phyloP scores from a whole-genome alignment of 2,888 invertebrate genomes.

The Chorisops tibialis region DNA sequence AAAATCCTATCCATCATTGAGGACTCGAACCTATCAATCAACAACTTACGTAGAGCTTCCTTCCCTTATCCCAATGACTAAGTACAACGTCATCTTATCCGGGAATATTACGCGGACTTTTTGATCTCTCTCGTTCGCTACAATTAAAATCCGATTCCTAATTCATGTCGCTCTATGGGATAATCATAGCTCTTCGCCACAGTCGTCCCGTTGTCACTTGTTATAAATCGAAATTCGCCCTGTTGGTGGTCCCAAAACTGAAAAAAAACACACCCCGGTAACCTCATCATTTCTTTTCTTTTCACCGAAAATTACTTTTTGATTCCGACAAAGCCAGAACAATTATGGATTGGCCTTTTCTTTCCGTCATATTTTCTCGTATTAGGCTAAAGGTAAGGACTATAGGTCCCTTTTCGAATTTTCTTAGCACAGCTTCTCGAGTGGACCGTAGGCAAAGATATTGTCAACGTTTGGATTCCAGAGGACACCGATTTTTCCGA shows the following conservation, averaged over 20 bases:
- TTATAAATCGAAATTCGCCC: conserved; percentile 31
- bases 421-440: too few relatives aligned
- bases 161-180: conserved; percentile 17
- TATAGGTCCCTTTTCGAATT: too few relatives aligned
- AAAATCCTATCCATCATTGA: too few relatives aligned
- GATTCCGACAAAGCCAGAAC: conserved; percentile 14
- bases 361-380: conserved; percentile 2
- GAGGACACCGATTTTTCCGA: too few relatives aligned
- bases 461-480: too few relatives aligned
- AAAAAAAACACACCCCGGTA: conserved; percentile 13
- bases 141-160: conserved; percentile 16
- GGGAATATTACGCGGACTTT: neutral
- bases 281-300: conserved; percentile 2
- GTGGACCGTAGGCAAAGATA: too few relatives aligned
- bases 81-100: conserved; percentile 15
- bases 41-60: too few relatives aligned
- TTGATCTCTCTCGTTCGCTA: neutral
- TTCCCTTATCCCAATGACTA: conserved; percentile 13
- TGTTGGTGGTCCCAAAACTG: conserved; percentile 28
- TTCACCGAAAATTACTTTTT: neutral
- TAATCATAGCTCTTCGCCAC: neutral
- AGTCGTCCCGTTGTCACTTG: conserved; percentile 29
- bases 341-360: conserved; percentile 20
- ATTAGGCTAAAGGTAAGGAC: too few relatives aligned
- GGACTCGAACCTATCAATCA: too few relatives aligned